Evolutionary conservation across 2,888 invertebrate species (phyloP), one percentile per base, ranked within the genome.

Genomic region (Eumerus sabulonum): DNA sequence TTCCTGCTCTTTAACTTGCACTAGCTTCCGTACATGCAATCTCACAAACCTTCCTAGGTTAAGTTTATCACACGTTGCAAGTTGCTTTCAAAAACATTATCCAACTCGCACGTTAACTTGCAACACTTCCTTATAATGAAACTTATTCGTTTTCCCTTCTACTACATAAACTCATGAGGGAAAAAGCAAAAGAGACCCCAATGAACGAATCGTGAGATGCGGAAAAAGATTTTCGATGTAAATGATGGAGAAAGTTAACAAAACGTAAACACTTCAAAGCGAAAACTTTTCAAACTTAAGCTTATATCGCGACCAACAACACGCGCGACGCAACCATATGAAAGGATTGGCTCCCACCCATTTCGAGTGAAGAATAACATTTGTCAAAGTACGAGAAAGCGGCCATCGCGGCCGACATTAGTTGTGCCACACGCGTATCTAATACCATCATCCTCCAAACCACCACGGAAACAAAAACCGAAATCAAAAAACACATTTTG

Each of bases 51-150:
- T 60, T 45, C 68, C 11, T 60, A 77, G 77, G 77, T 77, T 73
- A 77, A 77, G 73, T 77, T 67, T 57, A 77, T 77, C 77, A 77
- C 73, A 77, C 73, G 77, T 77, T 77, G 72, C 77, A 77, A 77
- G 72, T 77, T 77, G 67, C 67, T 77, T 57, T 57, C 44, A 57
- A 63, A 77, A 76, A 64, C 67, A 67, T 62, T 66, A 64, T 63
- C 73, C 47, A 73, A 63, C 73, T 77, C 77, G 57, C 77, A 73
- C 77, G 63, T 77, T 77, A 67, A 68, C 67, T 67, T 53, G 27
- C 63, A 67, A 48, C 67, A 62, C 67, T 27, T 67, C 73, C 66
- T 27, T 42, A 57, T 36, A 47, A 7, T 57, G n/a, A 73, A 77
- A 73, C 18, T 77, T 72, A 72, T 72, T 62, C 56, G n/a, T 11